These are phyloP conservation scores for Pristionchus maxplancki DNA, from an alignment of 2,888 invertebrate genomes.

Conservation along the genomic window DNA sequence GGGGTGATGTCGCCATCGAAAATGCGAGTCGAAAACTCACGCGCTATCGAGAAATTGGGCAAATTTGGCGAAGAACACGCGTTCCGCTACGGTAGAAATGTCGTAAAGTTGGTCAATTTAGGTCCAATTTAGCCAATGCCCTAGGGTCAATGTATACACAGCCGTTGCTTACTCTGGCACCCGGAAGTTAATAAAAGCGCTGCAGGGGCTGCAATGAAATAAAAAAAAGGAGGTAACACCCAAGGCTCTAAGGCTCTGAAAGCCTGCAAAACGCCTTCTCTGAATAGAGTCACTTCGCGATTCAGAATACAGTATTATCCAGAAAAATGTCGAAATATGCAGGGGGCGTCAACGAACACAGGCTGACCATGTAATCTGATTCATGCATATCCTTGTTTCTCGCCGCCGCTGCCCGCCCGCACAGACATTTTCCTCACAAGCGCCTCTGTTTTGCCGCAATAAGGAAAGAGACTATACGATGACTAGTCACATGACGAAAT, in stretches of 20 bases:
- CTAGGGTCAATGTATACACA: too few species aligned
- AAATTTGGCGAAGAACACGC: background rate
- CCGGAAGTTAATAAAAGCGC: background rate
- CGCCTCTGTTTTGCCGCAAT: background rate
- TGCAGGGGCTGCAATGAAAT: too few species aligned
- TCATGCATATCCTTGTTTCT: background rate
- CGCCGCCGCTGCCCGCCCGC: background rate
- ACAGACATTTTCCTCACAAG: background rate
- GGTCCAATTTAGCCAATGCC: background rate
- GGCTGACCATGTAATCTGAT: background rate
- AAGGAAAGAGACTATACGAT: background rate
- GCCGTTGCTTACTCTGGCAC: background rate
- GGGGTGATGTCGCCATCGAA: background rate
- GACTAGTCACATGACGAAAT: background rate
- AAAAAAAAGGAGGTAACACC: too few species aligned
- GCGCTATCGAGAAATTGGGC: background rate
- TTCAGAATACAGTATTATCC: background rate
- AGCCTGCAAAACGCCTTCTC: too few species aligned
- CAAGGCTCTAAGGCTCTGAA: too few species aligned
- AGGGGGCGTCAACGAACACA: slow-evolving; percentile 2
- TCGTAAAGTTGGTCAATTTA: background rate
- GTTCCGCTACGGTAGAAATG: background rate
- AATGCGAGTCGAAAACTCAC: background rate
- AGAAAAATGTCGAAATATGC: background rate
- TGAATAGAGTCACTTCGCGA: background rate